phyloP scores from a whole-genome alignment of 2,888 invertebrate species.

The Tryphoninae sp. region DNA sequence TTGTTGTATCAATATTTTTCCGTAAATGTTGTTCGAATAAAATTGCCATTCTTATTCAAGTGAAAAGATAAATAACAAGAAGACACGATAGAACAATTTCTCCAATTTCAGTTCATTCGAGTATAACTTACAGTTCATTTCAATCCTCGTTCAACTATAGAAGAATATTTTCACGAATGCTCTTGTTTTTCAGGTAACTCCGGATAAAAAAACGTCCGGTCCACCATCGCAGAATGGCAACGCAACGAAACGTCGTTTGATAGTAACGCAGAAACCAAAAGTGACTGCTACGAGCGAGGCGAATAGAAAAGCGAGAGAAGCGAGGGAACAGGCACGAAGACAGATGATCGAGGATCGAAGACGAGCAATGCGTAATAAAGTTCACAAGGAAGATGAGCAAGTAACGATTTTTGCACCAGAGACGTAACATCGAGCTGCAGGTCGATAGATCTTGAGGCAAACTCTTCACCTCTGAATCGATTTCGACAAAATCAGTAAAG shows the following conservation, averaged over 20 bases:
- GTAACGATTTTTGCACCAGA: conserved; percentile 79
- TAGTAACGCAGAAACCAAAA: conserved; percentile 74
- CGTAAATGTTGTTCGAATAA: neutral
- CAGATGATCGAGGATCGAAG: conserved; percentile 91
- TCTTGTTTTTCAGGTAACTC: conserved; percentile 68
- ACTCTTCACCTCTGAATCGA: conserved; percentile 3
- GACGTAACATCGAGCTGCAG: conserved; percentile 75
- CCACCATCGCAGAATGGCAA: conserved; percentile 72
- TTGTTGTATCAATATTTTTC: neutral
- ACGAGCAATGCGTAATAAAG: conserved; percentile 82
- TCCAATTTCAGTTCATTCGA: neutral
- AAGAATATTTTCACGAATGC: conserved; percentile 20
- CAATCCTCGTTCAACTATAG: neutral
- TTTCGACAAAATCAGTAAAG: conserved; percentile 44
- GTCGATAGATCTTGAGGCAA: conserved; percentile 55
- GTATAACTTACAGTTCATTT: neutral
- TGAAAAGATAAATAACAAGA: neutral
- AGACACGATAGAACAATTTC: neutral
- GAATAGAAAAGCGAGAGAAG: conserved; percentile 84
- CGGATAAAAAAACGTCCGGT: conserved; percentile 69
- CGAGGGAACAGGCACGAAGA: conserved; percentile 86
- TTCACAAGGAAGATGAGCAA: conserved; percentile 59
- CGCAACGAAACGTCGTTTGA: conserved; percentile 73
- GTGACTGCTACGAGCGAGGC: conserved; percentile 80
- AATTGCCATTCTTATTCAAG: neutral